Evolutionary conservation across 1,140 invertebrate genomes (phyloP).

Genomic region (Cydia splendana): DNA sequence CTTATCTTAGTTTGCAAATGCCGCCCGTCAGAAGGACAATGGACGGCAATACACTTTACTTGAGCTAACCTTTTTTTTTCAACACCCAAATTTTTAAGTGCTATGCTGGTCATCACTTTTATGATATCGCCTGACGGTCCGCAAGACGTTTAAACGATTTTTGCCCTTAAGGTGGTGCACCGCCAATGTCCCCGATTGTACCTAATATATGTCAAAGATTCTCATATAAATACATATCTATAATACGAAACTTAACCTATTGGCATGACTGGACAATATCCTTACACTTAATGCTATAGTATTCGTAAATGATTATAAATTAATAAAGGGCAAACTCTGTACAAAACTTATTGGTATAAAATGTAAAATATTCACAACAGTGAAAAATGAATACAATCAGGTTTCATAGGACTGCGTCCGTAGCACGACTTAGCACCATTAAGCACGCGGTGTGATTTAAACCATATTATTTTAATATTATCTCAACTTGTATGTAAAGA

Average conservation of each 20-base stretch:
- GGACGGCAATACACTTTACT: no score
- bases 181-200: no score
- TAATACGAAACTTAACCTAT: conserved; percentile 64
- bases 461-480: conserved; percentile 43
- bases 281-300: conserved; percentile 57
- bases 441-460: conserved; percentile 48
- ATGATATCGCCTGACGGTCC: no score
- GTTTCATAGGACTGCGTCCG: conserved; percentile 63
- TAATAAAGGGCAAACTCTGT: conserved; percentile 54
- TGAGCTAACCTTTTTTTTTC: no score
- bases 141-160: no score
- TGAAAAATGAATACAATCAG: conserved; percentile 56
- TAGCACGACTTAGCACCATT: conserved; percentile 74
- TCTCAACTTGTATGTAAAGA: neutral
- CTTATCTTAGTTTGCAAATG: no score
- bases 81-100: no score
- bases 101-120: no score
- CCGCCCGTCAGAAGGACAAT: no score
- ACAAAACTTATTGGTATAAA: conserved; percentile 62
- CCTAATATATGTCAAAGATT: neutral
- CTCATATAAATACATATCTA: conserved; percentile 10
- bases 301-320: conserved; percentile 41
- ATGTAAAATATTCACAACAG: conserved; percentile 65
- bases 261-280: conserved; percentile 75
- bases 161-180: no score